Evolutionary conservation across 2,113 vertebrate species (phyloP).

Genomic region (Sardina pilchardus): DNA sequence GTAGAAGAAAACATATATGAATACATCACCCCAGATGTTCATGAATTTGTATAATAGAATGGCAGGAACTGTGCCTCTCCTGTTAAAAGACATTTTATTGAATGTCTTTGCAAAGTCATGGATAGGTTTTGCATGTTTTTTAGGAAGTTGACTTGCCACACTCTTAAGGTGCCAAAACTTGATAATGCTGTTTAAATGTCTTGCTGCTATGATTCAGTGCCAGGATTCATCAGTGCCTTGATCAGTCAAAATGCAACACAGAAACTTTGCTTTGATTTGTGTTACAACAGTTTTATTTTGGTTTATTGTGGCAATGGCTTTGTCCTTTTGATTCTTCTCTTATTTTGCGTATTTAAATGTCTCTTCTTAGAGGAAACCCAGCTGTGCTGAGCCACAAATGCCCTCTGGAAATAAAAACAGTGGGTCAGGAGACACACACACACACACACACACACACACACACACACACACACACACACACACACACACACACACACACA

Average conservation of each 20-base stretch:
- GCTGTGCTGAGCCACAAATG: background rate
- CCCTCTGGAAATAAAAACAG: background rate
- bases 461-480: background rate
- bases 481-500: background rate
- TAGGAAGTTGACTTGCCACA: no score
- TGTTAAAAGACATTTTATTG: no score
- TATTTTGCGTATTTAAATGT: background rate
- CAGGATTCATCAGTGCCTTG: background rate
- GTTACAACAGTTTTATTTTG: background rate
- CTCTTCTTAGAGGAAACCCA: background rate
- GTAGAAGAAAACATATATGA: no score
- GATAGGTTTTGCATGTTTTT: no score
- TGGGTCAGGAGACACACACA: background rate
- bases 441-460: background rate
- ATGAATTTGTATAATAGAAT: no score
- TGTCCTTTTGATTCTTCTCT: conserved; percentile 1
- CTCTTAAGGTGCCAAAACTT: no score
- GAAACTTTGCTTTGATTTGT: background rate
- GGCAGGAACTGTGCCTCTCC: no score
- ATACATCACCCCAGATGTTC: no score
- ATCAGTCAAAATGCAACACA: background rate
- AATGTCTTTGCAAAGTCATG: no score
- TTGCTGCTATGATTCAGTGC: background rate
- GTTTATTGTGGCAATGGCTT: background rate
- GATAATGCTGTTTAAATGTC: background rate